A percentile compares a stretch with the other conserved stretches of the same genome.
Conservation (phyloP, 2,888 invertebrate species). For the Imbricaverruca yamaguchii region DNA sequence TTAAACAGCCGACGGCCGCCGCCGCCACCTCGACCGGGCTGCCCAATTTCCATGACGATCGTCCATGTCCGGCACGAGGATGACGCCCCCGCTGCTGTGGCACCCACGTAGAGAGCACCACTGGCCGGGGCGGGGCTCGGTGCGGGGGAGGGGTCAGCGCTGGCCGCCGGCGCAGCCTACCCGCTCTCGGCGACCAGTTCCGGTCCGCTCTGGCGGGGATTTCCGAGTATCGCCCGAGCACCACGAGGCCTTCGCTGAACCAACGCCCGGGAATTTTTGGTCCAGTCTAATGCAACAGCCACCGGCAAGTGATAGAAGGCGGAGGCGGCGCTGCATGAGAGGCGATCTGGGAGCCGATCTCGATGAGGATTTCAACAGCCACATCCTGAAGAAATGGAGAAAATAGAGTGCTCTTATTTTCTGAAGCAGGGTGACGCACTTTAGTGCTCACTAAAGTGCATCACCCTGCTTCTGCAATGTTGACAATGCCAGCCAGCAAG, state of each 20-base stretch:
- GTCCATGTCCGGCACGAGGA: slow-evolving; percentile 2
- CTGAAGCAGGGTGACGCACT: too few relatives aligned
- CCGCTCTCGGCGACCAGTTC: background rate
- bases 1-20: background rate
- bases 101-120: background rate
- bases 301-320: too few relatives aligned
- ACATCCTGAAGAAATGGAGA: too few relatives aligned
- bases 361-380: too few relatives aligned
- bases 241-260: background rate
- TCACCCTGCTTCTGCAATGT: too few relatives aligned
- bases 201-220: background rate
- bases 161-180: background rate
- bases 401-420: too few relatives aligned
- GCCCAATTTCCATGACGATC: slow-evolving; percentile 7
- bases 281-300: too few relatives aligned
- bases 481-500: too few relatives aligned
- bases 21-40: background rate
- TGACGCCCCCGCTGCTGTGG: background rate
- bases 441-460: too few relatives aligned
- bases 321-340: too few relatives aligned
- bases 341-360: too few relatives aligned
- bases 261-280: background rate
- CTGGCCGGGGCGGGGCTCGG: background rate
- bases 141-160: background rate
- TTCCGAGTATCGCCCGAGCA: background rate